Base-by-base conservation (phyloP, 1,140 invertebrate genomes). In the Drosophila pachea region DNA sequence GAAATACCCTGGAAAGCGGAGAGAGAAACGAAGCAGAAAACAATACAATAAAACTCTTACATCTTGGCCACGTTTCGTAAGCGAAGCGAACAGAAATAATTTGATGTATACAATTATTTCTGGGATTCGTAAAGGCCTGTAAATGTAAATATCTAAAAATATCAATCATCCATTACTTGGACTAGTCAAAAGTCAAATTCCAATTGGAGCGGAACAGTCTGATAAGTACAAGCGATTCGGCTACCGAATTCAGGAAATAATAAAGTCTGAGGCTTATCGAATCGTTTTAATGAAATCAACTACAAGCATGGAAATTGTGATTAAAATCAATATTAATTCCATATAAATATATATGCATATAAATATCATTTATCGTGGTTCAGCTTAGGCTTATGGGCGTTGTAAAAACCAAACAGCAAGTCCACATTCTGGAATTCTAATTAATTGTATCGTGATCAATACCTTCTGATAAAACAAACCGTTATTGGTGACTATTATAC, bases 171-270 rank as follows among this genome's bases (percentile, higher is more conserved):
- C 36, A 31, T 11, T 40, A 5, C 12, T 22, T 29, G 9, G 35
- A 9, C 35, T 38, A 53, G 33, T 9, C 52, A 54, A 38, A 40
- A 40, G 38, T 31, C 53, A 36, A 55, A 55, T 55, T 54, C 53
- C 53, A 55, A 55, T 55, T 54, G 11, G 52, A 43, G 29, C 5
- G n/a, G 54, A 56, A 45, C 42, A 5, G 12, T 45, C 40, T 31
- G 54, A 56, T 56, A 56, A 56, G 54, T 40, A n/a, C 5, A 50
- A 50, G 29, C 31, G 9, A 14, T 2, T 16, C 29, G 14, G 43
- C 42, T 31, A 40, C 7, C 38, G 40, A 45, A 32, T 31, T 43
- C 38, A 45, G 53, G n/a, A 55, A 54, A 31, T 7, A 54, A 54
- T 54, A 29, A 54, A 54, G 38, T 43, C 9, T 12, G 16, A 29